phyloP scores from a whole-genome alignment of 2,797 vertebrate species.

The Gouania willdenowi region DNA sequence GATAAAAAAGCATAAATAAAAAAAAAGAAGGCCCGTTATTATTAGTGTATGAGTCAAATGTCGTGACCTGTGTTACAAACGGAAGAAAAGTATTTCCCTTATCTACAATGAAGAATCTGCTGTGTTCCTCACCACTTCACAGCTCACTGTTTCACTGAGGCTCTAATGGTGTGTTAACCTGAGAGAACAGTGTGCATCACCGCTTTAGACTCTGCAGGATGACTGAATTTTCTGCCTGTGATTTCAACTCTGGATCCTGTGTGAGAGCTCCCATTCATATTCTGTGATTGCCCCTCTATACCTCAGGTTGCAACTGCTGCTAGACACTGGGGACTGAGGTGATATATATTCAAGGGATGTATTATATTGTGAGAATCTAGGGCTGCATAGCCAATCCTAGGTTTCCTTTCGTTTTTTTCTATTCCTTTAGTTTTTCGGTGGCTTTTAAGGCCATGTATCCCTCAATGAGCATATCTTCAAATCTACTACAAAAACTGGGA shows the following conservation, averaged over 20 bases:
- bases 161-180: slow-evolving; percentile 14
- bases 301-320: slow-evolving; percentile 35
- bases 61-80: too few relatives aligned
- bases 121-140: too few relatives aligned
- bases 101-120: too few relatives aligned
- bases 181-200: slow-evolving; percentile 6
- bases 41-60: too few relatives aligned
- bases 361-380: slow-evolving; percentile 31
- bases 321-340: slow-evolving; percentile 22
- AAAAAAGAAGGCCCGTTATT: too few relatives aligned
- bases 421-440: not conserved
- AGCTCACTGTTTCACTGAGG: not conserved
- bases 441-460: slow-evolving; percentile 18
- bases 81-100: too few relatives aligned
- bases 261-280: slow-evolving; percentile 44
- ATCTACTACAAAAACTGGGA: slow-evolving; percentile 38
- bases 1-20: too few relatives aligned
- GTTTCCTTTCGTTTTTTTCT: not conserved
- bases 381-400: slow-evolving; percentile 29
- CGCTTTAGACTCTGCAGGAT: slow-evolving; percentile 49
- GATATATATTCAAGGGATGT: slow-evolving; percentile 47
- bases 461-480: slow-evolving; percentile 46
- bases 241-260: slow-evolving; percentile 29
- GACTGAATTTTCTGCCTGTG: slow-evolving; percentile 35
- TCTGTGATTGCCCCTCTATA: slow-evolving; percentile 34